Evolutionary conservation across 2,113 vertebrate genomes (phyloP).

Genomic region (Aramus guarauna): DNA sequence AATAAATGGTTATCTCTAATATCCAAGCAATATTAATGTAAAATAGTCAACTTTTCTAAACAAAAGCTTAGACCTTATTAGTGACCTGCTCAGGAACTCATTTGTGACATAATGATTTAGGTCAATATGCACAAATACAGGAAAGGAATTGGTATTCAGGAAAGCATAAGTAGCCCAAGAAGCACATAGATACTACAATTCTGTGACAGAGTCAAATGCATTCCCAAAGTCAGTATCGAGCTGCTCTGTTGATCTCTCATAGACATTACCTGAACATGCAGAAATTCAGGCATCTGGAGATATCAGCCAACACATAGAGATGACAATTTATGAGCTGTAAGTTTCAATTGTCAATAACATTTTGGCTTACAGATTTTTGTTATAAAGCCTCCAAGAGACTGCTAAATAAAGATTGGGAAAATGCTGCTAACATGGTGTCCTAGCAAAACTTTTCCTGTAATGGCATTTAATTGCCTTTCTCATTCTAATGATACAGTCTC

Average conservation of each 20-base stretch:
- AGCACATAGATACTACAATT: background rate
- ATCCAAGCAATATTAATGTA: background rate
- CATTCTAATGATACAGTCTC: background rate
- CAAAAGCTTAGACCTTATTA: background rate
- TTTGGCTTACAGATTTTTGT: background rate
- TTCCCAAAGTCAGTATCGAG: background rate
- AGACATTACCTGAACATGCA: background rate
- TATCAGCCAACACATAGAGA: background rate
- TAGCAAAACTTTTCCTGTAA: background rate
- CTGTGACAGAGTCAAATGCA: background rate
- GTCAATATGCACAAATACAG: background rate
- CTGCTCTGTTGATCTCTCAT: background rate
- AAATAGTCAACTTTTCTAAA: background rate
- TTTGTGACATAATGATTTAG: background rate
- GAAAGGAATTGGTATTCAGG: background rate
- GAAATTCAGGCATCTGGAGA: background rate
- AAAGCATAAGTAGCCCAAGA: background rate
- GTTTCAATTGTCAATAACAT: background rate
- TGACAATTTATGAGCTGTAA: background rate
- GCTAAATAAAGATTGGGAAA: background rate
- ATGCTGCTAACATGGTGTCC: background rate
- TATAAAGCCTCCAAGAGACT: background rate
- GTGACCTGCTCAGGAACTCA: background rate
- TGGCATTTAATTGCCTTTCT: background rate
- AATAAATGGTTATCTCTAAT: background rate